Percentiles rank a stretch among this genome's conserved stretches.
phyloP scores from a whole-genome alignment of 1,140 invertebrate genomes.

The Carposina sasakii region DNA sequence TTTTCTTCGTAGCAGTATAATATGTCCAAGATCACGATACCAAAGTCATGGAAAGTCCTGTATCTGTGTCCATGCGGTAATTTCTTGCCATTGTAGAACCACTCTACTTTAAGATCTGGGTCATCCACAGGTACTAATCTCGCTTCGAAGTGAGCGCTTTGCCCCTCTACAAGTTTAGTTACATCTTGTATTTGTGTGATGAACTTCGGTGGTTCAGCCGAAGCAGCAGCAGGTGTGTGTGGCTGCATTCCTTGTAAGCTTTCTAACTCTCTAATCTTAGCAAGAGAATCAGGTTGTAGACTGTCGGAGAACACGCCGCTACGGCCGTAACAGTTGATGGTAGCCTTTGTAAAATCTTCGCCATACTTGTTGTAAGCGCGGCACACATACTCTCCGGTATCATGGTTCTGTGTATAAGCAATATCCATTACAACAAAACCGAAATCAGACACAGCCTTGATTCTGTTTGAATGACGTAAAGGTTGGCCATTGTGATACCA shows the following conservation, averaged over 20 bases:
- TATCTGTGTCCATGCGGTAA: constrained; percentile 94
- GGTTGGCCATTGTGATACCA: constrained; percentile 96
- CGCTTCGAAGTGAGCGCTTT: constrained; percentile 95
- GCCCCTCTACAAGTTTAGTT: constrained; percentile 89
- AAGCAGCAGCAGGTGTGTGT: constrained; percentile 76
- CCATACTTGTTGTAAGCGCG: constrained; percentile 92
- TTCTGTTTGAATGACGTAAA: constrained; percentile 89
- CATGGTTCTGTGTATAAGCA: constrained; percentile 93
- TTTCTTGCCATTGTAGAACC: constrained; percentile 95
- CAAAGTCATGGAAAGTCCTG: constrained; percentile 97
- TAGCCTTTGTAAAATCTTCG: constrained; percentile 89
- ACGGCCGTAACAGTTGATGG: constrained; percentile 86
- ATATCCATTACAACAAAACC: constrained; percentile 97
- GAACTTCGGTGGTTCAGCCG: constrained; percentile 90
- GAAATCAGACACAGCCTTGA: constrained; percentile 96
- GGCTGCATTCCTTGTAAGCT: constrained; percentile 76
- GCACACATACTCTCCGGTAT: constrained; percentile 94
- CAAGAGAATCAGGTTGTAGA: constrained; percentile 94
- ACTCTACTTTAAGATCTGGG: constrained; percentile 94
- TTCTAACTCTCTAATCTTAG: constrained; percentile 92
- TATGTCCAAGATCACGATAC: constrained; percentile 96
- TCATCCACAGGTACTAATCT: constrained; percentile 92
- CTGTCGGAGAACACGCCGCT: constrained; percentile 94
- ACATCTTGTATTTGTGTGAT: constrained; percentile 89
- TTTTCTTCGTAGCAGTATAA: constrained; percentile 98